phyloP scores from a whole-genome alignment of 2,888 invertebrate genomes.

The Yponomeuta cagnagella region DNA sequence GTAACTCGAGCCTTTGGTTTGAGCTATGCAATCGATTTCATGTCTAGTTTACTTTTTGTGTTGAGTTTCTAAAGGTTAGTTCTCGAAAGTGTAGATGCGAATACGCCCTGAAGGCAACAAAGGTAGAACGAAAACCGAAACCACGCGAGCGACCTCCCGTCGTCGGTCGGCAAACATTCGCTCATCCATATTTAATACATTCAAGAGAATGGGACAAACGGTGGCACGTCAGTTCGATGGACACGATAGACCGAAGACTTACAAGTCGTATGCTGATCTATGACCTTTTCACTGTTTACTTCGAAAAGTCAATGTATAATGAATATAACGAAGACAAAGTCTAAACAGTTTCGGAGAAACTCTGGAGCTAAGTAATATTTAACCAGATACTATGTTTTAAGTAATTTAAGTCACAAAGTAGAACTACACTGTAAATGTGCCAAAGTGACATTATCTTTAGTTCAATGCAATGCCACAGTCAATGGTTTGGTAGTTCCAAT shows the following conservation, averaged over 20 bases:
- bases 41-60: not conserved
- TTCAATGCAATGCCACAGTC: not conserved
- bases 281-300: conserved; percentile 29
- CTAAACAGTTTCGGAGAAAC: not conserved
- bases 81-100: not conserved
- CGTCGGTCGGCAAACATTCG: conserved; percentile 19
- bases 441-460: not conserved
- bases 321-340: not conserved
- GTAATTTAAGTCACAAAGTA: not conserved
- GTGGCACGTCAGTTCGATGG: conserved; percentile 19
- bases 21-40: not conserved
- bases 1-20: not conserved
- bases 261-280: conserved; percentile 31
- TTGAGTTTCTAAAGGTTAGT: not conserved
- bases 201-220: conserved; percentile 19
- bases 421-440: not conserved
- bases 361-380: not conserved
- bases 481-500: not conserved
- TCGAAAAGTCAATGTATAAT: conserved; percentile 15
- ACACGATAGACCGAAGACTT: conserved; percentile 28
- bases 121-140: conserved; percentile 9
- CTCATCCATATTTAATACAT: conserved; percentile 23
- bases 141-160: conserved; percentile 7
- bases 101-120: not conserved
- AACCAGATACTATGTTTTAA: not conserved